Evolutionary conservation across 1,140 invertebrate species (phyloP).

Genomic region (Megathymus violae): DNA sequence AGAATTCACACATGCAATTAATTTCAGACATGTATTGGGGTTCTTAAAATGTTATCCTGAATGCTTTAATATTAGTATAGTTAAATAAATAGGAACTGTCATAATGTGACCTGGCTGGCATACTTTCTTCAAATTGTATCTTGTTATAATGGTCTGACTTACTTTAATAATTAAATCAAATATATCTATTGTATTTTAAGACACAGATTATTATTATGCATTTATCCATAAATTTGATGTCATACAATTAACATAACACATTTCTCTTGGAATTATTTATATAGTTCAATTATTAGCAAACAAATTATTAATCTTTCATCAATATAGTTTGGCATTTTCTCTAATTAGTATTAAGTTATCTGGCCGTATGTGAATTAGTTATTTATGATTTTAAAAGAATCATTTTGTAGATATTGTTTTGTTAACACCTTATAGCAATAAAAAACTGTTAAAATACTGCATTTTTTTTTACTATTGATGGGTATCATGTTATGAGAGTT

Average conservation of each 20-base stretch:
- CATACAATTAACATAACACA: background rate
- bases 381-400: conserved; percentile 50
- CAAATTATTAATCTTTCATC: conserved; percentile 15
- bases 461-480: conserved; percentile 10
- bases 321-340: conserved; percentile 26
- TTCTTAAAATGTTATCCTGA: conserved; percentile 47
- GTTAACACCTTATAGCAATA: conserved; percentile 55
- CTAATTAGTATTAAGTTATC: conserved; percentile 24
- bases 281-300: too few species aligned
- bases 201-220: conserved; percentile 25
- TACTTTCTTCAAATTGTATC: conserved; percentile 34
- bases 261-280: background rate
- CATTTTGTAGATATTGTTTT: conserved; percentile 57
- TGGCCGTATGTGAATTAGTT: conserved; percentile 30
- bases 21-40: conserved; percentile 42
- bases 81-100: conserved; percentile 41
- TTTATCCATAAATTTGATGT: conserved; percentile 27
- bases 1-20: conserved; percentile 50
- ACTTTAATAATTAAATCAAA: conserved; percentile 26
- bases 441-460: conserved; percentile 45
- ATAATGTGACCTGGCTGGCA: conserved; percentile 34
- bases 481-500: too few species aligned
- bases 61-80: conserved; percentile 58
- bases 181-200: conserved; percentile 28
- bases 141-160: conserved; percentile 28